Percentiles rank a stretch among this genome's conserved stretches.
Evolutionary conservation across 2,113 vertebrate genomes (phyloP).

Genomic region (Chaetodon auriga): DNA sequence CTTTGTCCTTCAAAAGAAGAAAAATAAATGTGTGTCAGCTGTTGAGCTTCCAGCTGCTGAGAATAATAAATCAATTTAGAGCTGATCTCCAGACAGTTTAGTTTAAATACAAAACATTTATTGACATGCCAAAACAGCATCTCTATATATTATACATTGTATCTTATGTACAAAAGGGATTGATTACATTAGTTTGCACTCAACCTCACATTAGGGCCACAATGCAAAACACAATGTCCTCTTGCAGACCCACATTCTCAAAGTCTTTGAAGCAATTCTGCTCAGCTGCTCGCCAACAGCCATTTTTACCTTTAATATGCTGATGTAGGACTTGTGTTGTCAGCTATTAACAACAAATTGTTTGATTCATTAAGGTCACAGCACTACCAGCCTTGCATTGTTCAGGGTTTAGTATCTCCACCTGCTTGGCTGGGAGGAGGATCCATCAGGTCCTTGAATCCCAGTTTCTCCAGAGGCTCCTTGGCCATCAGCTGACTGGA

Average conservation of each 20-base stretch:
- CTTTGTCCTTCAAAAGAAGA: background rate
- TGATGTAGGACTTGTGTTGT: background rate
- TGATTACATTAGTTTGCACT: background rate
- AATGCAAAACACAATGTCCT: background rate
- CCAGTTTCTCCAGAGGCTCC: conserved; percentile 93
- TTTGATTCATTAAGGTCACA: background rate
- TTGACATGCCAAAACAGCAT: conserved; percentile 17
- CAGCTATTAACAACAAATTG: background rate
- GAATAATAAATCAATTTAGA: background rate
- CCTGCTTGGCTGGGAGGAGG: conserved; percentile 71
- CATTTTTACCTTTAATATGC: background rate
- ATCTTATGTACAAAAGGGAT: conserved; percentile 51
- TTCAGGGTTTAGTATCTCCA: conserved; percentile 61
- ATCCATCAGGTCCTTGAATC: conserved; percentile 89
- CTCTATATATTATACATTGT: conserved; percentile 45
- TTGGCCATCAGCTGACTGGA: conserved; percentile 93
- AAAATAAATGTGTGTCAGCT: background rate
- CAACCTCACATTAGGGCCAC: background rate
- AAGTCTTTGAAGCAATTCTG: background rate
- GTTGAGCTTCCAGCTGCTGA: background rate
- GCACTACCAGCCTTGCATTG: background rate
- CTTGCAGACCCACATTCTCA: background rate
- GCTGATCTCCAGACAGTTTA: background rate
- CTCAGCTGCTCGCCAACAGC: background rate
- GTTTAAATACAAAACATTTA: conserved; percentile 58